These are phyloP conservation scores for Olivierus martensii DNA, from an alignment of 1,140 invertebrate species.

Conservation along the genomic window DNA sequence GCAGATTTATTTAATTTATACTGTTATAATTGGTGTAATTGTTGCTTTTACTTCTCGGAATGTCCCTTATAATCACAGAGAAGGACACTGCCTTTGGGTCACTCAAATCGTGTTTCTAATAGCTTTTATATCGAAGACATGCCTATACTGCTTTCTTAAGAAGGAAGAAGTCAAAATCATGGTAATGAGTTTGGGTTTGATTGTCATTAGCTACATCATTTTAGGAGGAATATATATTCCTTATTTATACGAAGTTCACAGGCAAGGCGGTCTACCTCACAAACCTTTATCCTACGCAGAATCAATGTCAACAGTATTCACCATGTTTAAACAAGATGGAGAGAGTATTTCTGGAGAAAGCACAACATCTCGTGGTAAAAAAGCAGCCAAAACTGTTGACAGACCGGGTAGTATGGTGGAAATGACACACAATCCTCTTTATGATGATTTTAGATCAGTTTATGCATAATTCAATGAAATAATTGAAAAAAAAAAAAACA, in stretches of 20 bases:
- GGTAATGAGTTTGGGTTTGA: constrained; percentile 1
- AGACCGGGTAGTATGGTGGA: background rate
- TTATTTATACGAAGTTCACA: constrained; percentile 5
- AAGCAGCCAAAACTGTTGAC: background rate
- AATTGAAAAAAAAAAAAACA: no score
- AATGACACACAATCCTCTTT: background rate
- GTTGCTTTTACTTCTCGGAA: constrained; percentile 23
- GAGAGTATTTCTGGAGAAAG: no score
- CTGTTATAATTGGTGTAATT: constrained; percentile 24
- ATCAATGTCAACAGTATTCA: constrained; percentile 10
- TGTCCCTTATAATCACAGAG: constrained; percentile 19
- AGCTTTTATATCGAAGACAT: constrained; percentile 22
- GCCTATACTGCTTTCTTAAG: constrained; percentile 20
- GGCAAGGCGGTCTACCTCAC: background rate
- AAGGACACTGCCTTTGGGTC: constrained; percentile 26
- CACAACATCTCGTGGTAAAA: background rate
- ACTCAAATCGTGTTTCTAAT: constrained; percentile 23
- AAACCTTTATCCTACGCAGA: constrained; percentile 6
- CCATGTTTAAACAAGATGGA: background rate
- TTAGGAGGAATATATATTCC: constrained; percentile 25
- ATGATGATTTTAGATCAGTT: constrained; percentile 6
- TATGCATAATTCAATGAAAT: background rate
- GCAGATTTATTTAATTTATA: constrained; percentile 7
- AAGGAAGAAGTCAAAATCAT: constrained; percentile 20
- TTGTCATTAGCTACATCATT: constrained; percentile 21